A percentile compares a stretch with the other conserved stretches of the same genome.
These are phyloP conservation scores for Halictus quadricinctus DNA, from an alignment of 2,888 invertebrate species.

Conservation along the genomic window DNA sequence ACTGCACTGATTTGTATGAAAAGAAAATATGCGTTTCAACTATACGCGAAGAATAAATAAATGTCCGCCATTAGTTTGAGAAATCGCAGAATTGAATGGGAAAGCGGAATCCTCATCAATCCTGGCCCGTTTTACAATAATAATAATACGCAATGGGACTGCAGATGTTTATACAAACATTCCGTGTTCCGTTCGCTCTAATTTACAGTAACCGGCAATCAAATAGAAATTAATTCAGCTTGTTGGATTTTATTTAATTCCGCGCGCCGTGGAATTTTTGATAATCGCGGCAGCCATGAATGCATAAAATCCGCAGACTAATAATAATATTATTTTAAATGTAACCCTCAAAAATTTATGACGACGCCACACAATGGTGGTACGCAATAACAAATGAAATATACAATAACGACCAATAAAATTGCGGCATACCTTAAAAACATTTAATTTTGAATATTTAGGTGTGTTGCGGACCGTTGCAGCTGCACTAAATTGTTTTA, in stretches of 20 bases:
- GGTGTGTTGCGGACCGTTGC: background rate
- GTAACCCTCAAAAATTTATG: conserved; percentile 1
- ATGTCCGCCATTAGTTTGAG: background rate
- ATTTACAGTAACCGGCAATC: background rate
- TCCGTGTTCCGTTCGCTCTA: background rate
- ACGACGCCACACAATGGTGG: background rate
- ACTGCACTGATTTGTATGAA: background rate
- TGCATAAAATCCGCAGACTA: background rate
- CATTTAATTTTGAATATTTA: conserved; percentile 7
- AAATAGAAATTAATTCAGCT: background rate
- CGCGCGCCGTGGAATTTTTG: background rate
- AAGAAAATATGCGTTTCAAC: background rate
- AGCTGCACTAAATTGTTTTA: conserved; percentile 1
- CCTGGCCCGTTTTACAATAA: background rate
- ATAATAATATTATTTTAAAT: conserved; percentile 4
- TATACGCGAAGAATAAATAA: background rate
- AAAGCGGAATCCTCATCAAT: background rate
- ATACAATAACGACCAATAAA: background rate
- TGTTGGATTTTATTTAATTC: background rate
- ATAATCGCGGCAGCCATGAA: background rate
- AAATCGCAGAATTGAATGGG: background rate
- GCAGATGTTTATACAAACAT: background rate
- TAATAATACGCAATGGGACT: background rate
- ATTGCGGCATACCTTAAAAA: background rate
- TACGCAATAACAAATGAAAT: background rate